A percentile compares a stretch with the other conserved stretches of the same genome.
Conservation (phyloP, 2,797 vertebrate species). For the Enoplosus armatus region DNA sequence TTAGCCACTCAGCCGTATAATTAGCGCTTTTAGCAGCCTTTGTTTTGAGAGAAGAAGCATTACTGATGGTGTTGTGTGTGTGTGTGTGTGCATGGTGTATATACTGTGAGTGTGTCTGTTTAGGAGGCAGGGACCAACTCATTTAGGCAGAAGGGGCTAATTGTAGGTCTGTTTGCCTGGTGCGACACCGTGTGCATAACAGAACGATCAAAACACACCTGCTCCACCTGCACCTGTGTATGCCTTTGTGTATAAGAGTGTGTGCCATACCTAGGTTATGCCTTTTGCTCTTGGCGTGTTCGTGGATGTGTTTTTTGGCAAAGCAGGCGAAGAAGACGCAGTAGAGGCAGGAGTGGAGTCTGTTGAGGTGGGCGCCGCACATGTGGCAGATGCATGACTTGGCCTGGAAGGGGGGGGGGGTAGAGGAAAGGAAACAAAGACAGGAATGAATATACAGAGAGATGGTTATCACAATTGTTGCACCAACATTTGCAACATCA, state of each 20-base stretch:
- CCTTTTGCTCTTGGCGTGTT: constrained; percentile 97
- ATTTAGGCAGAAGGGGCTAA: constrained; percentile 55
- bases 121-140: constrained; percentile 3
- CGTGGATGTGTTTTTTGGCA: constrained; percentile 98
- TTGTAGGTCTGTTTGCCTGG: constrained; percentile 28
- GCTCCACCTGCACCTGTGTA: background rate
- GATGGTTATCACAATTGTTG: background rate
- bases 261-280: constrained; percentile 94
- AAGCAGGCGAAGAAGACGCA: constrained; percentile 99
- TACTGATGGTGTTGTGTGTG: background rate
- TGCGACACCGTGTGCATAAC: background rate
- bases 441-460: background rate
- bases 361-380: constrained; percentile 96
- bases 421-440: background rate
- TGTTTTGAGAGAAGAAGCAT: constrained; percentile 40
- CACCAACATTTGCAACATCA: background rate
- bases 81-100: background rate
- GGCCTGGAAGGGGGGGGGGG: constrained; percentile 83
- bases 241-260: background rate
- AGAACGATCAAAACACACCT: constrained; percentile 16
- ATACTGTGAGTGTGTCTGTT: background rate
- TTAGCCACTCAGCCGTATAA: constrained; percentile 59
- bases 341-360: constrained; percentile 98
- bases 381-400: constrained; percentile 99
- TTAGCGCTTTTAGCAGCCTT: constrained; percentile 50